These are phyloP conservation scores for Zoanthus solanderi DNA, from an alignment of 92 coral and sea anemone species.

Conservation along the genomic window DNA sequence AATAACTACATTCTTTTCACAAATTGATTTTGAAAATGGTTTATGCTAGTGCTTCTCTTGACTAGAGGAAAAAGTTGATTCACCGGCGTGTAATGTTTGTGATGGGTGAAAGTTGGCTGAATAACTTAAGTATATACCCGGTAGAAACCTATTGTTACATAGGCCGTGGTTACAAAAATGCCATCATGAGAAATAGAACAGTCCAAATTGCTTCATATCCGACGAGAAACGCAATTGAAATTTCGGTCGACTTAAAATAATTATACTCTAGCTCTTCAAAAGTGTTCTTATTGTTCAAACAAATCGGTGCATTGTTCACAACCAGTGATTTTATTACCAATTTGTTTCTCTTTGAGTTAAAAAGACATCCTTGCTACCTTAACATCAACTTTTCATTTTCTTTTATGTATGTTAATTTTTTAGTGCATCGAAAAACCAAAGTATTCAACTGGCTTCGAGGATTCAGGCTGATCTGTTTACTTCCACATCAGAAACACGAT, in stretches of 20 bases:
- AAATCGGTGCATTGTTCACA: constrained; percentile 20
- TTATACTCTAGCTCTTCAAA: background rate
- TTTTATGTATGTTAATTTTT: background rate
- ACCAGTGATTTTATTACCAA: constrained; percentile 7
- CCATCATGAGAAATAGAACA: constrained; percentile 7
- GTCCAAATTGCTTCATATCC: constrained; percentile 11
- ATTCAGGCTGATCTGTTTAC: constrained; percentile 68
- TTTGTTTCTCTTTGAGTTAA: background rate
- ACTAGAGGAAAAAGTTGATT: background rate
- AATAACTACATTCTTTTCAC: background rate
- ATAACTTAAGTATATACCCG: background rate
- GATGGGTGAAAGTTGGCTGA: background rate
- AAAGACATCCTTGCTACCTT: background rate
- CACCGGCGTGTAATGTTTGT: background rate
- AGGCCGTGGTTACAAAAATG: background rate
- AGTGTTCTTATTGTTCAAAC: background rate
- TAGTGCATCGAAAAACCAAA: background rate
- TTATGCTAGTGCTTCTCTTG: background rate
- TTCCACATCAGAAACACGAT: constrained; percentile 68
- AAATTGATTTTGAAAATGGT: background rate
- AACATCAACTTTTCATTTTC: background rate
- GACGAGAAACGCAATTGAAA: background rate
- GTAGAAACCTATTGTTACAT: background rate
- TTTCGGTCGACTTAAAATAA: background rate
- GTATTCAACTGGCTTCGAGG: background rate